Evolutionary conservation across 2,888 invertebrate species (phyloP).

Genomic region (Ferrisia virgata): DNA sequence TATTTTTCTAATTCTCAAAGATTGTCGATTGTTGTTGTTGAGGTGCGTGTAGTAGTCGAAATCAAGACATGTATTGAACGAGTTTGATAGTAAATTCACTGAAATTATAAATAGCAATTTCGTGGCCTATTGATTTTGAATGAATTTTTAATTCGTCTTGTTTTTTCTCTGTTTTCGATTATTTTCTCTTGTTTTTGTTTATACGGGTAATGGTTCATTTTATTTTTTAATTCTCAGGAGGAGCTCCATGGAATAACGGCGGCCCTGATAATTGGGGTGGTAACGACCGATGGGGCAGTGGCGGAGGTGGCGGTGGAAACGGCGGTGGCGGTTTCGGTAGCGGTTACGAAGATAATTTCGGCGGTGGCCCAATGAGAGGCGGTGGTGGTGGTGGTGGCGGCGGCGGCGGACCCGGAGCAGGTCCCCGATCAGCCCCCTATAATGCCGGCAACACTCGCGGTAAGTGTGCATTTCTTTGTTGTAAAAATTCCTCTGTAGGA

Average conservation of each 20-base stretch:
- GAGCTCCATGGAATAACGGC: slow-evolving; percentile 49
- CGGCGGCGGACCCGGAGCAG: slow-evolving; percentile 3
- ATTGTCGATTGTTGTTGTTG: too few relatives aligned
- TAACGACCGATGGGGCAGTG: slow-evolving; percentile 48
- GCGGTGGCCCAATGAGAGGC: slow-evolving; percentile 33
- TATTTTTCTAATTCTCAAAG: too few relatives aligned
- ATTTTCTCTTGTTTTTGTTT: too few relatives aligned
- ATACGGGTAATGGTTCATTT: too few relatives aligned
- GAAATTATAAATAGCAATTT: too few relatives aligned
- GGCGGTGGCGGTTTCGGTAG: slow-evolving; percentile 50
- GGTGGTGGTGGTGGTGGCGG: slow-evolving; percentile 34
- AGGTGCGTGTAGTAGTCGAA: too few relatives aligned
- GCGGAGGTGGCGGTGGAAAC: slow-evolving; percentile 50
- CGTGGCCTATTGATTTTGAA: too few relatives aligned
- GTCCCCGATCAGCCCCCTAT: slow-evolving; percentile 37
- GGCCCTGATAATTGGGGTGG: slow-evolving; percentile 49
- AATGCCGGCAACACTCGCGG: slow-evolving; percentile 12
- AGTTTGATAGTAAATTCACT: too few relatives aligned
- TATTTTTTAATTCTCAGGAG: slow-evolving; percentile 48
- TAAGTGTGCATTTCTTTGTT: background rate
- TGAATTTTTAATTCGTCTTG: too few relatives aligned
- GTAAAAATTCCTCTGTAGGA: too few relatives aligned
- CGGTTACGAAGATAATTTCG: slow-evolving; percentile 33
- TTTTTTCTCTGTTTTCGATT: too few relatives aligned
- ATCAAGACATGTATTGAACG: too few relatives aligned